Conservation (phyloP, 2,113 vertebrate genomes). For the Protobothrops flavoviridis region DNA sequence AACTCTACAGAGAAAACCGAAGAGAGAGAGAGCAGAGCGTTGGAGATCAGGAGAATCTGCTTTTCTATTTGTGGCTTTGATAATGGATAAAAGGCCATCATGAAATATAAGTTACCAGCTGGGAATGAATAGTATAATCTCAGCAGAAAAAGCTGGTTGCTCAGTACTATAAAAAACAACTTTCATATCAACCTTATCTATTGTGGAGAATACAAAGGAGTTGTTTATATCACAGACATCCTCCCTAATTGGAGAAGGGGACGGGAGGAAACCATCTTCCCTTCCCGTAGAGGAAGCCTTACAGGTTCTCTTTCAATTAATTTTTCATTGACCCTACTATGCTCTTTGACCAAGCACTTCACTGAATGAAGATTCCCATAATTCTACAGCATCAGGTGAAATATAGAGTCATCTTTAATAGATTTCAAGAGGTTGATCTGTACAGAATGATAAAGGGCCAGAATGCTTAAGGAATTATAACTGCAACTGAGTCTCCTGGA, state of each 20-base stretch:
- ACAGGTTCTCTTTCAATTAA: constrained; percentile 38
- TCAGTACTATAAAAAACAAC: constrained; percentile 39
- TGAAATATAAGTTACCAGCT: constrained; percentile 72
- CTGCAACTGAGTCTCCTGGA: neutral
- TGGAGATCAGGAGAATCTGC: constrained; percentile 73
- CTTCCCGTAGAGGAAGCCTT: constrained; percentile 34
- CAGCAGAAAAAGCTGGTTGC: constrained; percentile 51
- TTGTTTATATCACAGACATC: constrained; percentile 24
- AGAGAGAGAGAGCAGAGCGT: constrained; percentile 40
- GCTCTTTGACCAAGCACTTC: constrained; percentile 33
- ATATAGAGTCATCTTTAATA: neutral
- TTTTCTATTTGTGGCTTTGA: constrained; percentile 91
- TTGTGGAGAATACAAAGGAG: constrained; percentile 18
- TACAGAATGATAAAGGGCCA: neutral
- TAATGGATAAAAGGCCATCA: constrained; percentile 84
- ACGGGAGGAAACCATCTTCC: constrained; percentile 28
- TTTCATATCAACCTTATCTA: constrained; percentile 42
- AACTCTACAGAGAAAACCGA: constrained; percentile 66
- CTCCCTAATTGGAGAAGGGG: constrained; percentile 23
- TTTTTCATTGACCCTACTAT: constrained; percentile 18
- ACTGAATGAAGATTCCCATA: constrained; percentile 42
- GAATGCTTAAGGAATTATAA: neutral
- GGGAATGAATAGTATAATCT: constrained; percentile 72
- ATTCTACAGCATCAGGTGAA: constrained; percentile 27
- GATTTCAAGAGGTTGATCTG: constrained; percentile 3